A percentile compares a stretch with the other conserved stretches of the same genome.
phyloP scores from a whole-genome alignment of 2,797 vertebrate genomes.

The Oryzias sinensis region DNA sequence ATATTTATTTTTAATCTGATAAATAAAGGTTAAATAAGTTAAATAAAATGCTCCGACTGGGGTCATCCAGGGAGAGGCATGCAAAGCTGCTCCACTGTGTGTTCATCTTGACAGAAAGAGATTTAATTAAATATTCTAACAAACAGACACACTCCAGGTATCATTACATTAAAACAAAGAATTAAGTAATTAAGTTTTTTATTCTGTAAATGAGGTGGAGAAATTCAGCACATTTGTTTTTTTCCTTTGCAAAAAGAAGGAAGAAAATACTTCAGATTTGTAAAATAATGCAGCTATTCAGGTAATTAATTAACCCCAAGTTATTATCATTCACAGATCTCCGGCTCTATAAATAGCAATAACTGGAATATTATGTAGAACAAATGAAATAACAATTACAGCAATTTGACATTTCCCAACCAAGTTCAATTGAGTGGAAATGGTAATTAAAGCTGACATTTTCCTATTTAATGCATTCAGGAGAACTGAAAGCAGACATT shows the following conservation, averaged over 20 bases:
- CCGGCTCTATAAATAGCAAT: too few relatives aligned
- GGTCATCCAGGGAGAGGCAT: constrained; percentile 4
- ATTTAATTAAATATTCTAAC: constrained; percentile 12
- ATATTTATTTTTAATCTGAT: too few relatives aligned
- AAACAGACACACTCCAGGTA: neutral
- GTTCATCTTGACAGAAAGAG: constrained; percentile 13
- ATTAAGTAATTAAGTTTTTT: neutral
- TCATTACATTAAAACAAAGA: neutral
- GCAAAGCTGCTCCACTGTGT: constrained; percentile 4
- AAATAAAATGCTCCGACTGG: too few relatives aligned
- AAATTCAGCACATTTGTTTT: too few relatives aligned
- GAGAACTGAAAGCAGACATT: constrained; percentile 18
- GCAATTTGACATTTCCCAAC: constrained; percentile 27
- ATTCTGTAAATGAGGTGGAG: too few relatives aligned
- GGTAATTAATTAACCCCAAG: too few relatives aligned
- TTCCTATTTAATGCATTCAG: constrained; percentile 9
- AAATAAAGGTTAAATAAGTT: too few relatives aligned
- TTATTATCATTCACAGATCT: too few relatives aligned
- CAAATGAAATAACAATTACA: constrained; percentile 21
- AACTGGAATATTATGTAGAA: neutral
- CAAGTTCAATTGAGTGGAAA: constrained; percentile 40
- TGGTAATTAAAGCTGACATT: constrained; percentile 37
- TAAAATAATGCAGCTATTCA: too few relatives aligned
- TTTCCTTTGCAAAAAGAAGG: too few relatives aligned
- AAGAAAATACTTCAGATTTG: too few relatives aligned